phyloP scores from a whole-genome alignment of 2,113 vertebrate species.

The Sterna hirundo region DNA sequence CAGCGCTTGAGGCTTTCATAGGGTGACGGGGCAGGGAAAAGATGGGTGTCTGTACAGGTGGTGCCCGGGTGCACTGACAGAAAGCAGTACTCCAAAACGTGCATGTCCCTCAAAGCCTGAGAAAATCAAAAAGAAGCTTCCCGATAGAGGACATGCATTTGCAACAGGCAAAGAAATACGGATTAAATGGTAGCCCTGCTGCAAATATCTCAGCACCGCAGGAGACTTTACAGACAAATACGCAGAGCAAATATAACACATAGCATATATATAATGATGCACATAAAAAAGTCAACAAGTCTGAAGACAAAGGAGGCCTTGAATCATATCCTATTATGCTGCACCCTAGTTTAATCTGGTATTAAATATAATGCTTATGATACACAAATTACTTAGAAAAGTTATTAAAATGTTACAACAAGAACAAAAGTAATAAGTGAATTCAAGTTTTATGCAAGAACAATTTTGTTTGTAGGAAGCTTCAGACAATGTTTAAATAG shows the following conservation, averaged over 20 bases:
- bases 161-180: not conserved
- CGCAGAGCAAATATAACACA: not conserved
- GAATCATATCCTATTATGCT: constrained; percentile 32
- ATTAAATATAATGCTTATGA: constrained; percentile 35
- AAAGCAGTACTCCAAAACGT: not conserved
- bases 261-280: not conserved
- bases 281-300: not conserved
- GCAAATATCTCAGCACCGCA: not conserved
- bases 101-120: not conserved
- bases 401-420: constrained; percentile 61
- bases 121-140: not conserved
- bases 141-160: not conserved
- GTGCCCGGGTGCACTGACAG: not conserved
- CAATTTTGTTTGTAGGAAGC: constrained; percentile 25
- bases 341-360: constrained; percentile 45
- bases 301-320: constrained; percentile 30
- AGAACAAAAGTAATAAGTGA: constrained; percentile 44
- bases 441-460: constrained; percentile 73
- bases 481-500: constrained; percentile 31
- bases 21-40: not conserved
- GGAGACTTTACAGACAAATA: constrained; percentile 20
- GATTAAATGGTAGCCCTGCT: not conserved
- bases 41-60: not conserved
- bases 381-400: constrained; percentile 23
- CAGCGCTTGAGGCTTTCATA: not conserved